phyloP scores from a whole-genome alignment of 1,140 invertebrate genomes.

The Pachyrhynchus sulphureomaculatus region DNA sequence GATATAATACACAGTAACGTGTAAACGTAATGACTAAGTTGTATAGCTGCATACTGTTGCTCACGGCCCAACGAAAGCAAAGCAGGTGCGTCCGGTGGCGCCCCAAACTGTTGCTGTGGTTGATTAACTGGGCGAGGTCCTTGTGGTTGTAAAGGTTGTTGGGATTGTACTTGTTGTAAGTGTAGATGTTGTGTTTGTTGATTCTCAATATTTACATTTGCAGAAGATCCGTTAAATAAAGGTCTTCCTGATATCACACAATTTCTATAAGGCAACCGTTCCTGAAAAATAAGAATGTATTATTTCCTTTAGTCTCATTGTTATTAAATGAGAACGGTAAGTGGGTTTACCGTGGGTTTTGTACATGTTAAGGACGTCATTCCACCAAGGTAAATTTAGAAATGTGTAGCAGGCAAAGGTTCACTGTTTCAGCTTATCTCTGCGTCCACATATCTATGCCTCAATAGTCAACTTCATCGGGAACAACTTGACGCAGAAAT shows the following conservation, averaged over 20 bases:
- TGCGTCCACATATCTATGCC: too few species aligned
- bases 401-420: too few species aligned
- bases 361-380: too few species aligned
- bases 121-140: not conserved
- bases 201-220: conserved; percentile 30
- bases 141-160: not conserved
- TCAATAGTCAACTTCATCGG: too few species aligned
- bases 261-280: conserved; percentile 57
- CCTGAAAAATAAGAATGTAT: conserved; percentile 49
- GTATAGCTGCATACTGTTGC: conserved; percentile 70
- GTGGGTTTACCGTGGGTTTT: too few species aligned
- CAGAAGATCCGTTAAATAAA: conserved; percentile 43
- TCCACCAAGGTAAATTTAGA: too few species aligned
- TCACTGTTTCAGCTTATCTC: too few species aligned
- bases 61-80: conserved; percentile 58
- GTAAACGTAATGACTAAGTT: conserved; percentile 79
- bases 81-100: conserved; percentile 46
- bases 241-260: conserved; percentile 47
- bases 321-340: too few species aligned
- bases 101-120: conserved; percentile 19
- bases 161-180: conserved; percentile 2
- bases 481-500: too few species aligned
- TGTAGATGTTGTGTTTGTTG: conserved; percentile 31
- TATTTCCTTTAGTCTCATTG: too few species aligned
- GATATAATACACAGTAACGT: conserved; percentile 80